Percentiles rank a stretch among this genome's conserved stretches.
phyloP scores from a whole-genome alignment of 2,113 vertebrate species.

The Synchiropus splendidus region DNA sequence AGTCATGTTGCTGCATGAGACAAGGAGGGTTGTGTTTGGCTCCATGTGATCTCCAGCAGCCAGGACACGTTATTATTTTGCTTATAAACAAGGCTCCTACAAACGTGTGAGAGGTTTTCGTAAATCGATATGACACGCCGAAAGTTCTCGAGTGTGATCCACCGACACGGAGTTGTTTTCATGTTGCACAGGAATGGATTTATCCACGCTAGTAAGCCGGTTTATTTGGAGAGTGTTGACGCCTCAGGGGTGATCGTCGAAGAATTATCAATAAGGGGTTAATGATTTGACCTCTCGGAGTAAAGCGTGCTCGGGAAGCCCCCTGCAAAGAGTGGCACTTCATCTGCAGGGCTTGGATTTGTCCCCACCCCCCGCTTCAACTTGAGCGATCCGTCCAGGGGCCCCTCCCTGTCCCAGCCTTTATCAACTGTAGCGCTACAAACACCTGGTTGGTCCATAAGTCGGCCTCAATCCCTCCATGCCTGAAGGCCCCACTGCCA shows the following conservation, averaged over 20 bases:
- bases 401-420: constrained; percentile 9
- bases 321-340: constrained; percentile 33
- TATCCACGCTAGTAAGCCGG: constrained; percentile 17
- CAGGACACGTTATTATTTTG: background rate
- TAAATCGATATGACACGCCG: background rate
- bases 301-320: constrained; percentile 40
- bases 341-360: constrained; percentile 30
- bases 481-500: constrained; percentile 20
- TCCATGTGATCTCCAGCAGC: constrained; percentile 35
- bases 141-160: constrained; percentile 9
- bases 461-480: constrained; percentile 27
- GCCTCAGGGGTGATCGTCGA: constrained; percentile 29
- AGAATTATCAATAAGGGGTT: constrained; percentile 54
- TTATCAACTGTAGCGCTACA: constrained; percentile 27
- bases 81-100: constrained; percentile 7
- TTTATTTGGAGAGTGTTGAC: constrained; percentile 33
- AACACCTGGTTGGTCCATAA: constrained; percentile 34
- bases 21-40: constrained; percentile 52
- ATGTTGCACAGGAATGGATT: constrained; percentile 24
- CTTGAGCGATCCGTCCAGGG: constrained; percentile 24
- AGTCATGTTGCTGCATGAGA: constrained; percentile 33
- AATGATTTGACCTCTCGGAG: constrained; percentile 51
- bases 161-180: constrained; percentile 20
- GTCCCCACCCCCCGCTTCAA: constrained; percentile 30
- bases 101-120: background rate